Evolutionary conservation across 2,797 vertebrate genomes (phyloP), one percentile per base, ranked within the genome.

Genomic region (Distichodus sexfasciatus): DNA sequence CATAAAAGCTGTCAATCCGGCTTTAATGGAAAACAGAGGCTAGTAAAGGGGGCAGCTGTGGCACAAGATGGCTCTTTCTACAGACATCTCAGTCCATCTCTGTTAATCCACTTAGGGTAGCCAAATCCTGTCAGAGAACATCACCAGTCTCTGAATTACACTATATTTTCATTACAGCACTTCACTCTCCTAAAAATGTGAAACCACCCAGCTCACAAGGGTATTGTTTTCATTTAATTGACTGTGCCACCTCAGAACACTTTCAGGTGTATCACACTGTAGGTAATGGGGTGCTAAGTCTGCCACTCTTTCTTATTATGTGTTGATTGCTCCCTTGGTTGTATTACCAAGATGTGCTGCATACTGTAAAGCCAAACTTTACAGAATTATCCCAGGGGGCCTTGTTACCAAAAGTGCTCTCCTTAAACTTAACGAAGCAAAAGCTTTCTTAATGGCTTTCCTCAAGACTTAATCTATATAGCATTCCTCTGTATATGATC

Each of bases 321-420:
- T 43, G 9, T 71, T 41, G 66, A 72, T 71, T 50, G 54, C 21
- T 55, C 44, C 46, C 61, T 75, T 26, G 43, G 26, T 59, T 61
- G 24, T 48, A 68, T 69, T 78, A 15, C 50, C 29, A 59, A 76
- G 69, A 66, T 31, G 33, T 61, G 24, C 38, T 53, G 23, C 47
- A 70, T 28, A 50, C 60, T 74, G 33, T 35, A 36, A 0, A 80
- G 62, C 66, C n/a, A n/a, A n/a, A n/a, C n/a, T n/a, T n/a, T n/a
- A n/a, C 69, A 71, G 51, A 74, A 69, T 70, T 72, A 63, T 80
- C 74, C 75, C 59, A 23, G 66, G 74, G 65, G 80, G 80, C 75
- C 61, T 65, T 79, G 65, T 85, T 78, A 77, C 76, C 78, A 71
- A 79, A 85, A 74, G 59, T 54, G 47, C 68, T 87, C 69, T 76